Percentiles rank a stretch among this genome's conserved stretches.
Evolutionary conservation across 1,140 invertebrate genomes (phyloP).

Genomic region (Agraylea sexmaculata): DNA sequence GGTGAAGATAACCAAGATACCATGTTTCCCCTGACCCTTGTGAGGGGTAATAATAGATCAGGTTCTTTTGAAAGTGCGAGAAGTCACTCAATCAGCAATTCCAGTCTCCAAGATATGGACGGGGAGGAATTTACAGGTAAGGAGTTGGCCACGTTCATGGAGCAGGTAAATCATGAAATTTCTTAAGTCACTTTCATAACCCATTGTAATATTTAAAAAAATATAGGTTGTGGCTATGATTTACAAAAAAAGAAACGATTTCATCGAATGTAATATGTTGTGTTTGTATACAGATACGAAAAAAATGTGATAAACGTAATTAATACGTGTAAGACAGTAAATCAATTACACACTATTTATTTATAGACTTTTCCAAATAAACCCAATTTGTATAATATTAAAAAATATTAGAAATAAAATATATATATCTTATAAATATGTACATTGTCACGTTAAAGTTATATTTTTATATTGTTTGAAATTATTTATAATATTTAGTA

Average conservation of each 20-base stretch:
- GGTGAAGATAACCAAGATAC: neutral
- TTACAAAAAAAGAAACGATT: no score
- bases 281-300: no score
- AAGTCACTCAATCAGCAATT: conserved; percentile 51
- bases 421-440: neutral
- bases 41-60: conserved; percentile 4
- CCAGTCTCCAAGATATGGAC: conserved; percentile 55
- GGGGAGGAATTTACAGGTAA: conserved; percentile 51
- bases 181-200: no score
- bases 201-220: no score
- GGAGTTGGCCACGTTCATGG: conserved; percentile 52
- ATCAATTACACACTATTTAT: no score
- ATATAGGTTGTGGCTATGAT: no score
- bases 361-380: no score
- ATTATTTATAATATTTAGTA: no score
- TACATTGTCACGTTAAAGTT: neutral
- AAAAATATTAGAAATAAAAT: neutral
- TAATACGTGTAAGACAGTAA: no score
- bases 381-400: no score
- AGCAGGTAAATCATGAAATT: conserved; percentile 43
- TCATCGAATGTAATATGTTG: no score
- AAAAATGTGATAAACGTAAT: no score
- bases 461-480: neutral
- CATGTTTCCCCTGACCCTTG: neutral
- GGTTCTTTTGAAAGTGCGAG: conserved; percentile 26